phyloP scores from a whole-genome alignment of 1,140 invertebrate genomes.

The Augochlora pura region DNA sequence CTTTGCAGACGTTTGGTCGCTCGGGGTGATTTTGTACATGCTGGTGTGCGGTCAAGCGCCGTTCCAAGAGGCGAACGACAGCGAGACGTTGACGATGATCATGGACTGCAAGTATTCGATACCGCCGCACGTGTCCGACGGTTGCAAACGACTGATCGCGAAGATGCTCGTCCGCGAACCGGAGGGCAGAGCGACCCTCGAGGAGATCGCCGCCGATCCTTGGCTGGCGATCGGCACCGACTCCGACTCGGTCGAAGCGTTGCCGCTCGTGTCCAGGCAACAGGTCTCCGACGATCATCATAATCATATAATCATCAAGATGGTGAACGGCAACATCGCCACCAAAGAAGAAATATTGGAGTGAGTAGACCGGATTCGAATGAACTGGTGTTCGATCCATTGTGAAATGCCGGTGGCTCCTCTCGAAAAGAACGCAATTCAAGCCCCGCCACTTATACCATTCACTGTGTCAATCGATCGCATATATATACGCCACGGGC shows the following conservation, averaged over 20 bases:
- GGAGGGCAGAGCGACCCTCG: slow-evolving; percentile 91
- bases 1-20: slow-evolving; percentile 95
- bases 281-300: slow-evolving; percentile 96
- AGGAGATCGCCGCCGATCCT: slow-evolving; percentile 92
- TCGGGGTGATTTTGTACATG: slow-evolving; percentile 99
- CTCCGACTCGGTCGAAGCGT: slow-evolving; percentile 80
- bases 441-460: not conserved
- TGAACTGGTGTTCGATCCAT: not conserved
- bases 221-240: slow-evolving; percentile 87
- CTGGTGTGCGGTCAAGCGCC: slow-evolving; percentile 97
- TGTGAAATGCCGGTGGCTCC: not conserved
- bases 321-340: slow-evolving; percentile 97
- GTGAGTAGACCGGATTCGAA: slow-evolving; percentile 79
- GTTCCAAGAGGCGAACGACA: slow-evolving; percentile 99
- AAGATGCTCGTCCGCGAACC: slow-evolving; percentile 96
- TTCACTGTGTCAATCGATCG: not conserved
- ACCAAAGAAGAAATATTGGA: slow-evolving; percentile 96
- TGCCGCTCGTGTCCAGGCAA: slow-evolving; percentile 91
- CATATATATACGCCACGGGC: too few species aligned
- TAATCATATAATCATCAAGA: slow-evolving; percentile 94
- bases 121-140: slow-evolving; percentile 92
- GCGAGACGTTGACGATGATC: slow-evolving; percentile 99
- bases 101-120: slow-evolving; percentile 99
- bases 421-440: not conserved
- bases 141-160: slow-evolving; percentile 93